These are phyloP conservation scores for Dicerorhinus sumatrensis DNA, from an alignment of 2,113 vertebrate genomes.

Conservation along the genomic window DNA sequence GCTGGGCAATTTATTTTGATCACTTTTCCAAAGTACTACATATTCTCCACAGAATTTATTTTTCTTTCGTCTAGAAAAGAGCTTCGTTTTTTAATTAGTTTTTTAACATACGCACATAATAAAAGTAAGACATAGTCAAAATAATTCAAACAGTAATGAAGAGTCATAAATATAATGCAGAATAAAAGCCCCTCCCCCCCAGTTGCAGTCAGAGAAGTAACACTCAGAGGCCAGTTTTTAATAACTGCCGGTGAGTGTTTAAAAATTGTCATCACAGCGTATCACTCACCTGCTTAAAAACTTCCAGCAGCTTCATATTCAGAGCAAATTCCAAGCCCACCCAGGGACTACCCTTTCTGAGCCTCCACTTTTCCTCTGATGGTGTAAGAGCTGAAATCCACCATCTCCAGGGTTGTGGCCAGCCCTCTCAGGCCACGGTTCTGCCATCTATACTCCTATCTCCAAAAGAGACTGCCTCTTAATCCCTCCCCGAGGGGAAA, in stretches of 20 bases:
- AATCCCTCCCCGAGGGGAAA: background rate
- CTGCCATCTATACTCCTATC: background rate
- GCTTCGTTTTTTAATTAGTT: background rate
- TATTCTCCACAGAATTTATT: background rate
- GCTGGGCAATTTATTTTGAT: constrained; percentile 26
- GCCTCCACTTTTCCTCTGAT: background rate
- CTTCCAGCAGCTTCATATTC: background rate
- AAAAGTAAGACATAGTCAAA: background rate
- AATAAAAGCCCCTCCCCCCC: background rate
- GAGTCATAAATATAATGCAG: background rate
- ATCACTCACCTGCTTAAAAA: background rate
- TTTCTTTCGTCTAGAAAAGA: constrained; percentile 20
- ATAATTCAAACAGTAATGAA: background rate
- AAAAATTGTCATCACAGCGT: background rate
- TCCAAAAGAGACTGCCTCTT: background rate
- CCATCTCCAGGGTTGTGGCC: background rate
- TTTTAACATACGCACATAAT: background rate
- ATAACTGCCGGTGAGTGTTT: background rate
- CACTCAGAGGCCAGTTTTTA: background rate
- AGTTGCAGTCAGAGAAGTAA: background rate
- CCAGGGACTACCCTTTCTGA: background rate
- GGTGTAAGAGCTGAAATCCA: background rate
- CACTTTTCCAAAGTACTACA: background rate
- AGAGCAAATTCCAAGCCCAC: background rate
- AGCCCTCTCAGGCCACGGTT: background rate